Percentiles rank a stretch among this genome's conserved stretches.
Evolutionary conservation across 2,113 vertebrate species (phyloP).

Genomic region (Ramphastos sulfuratus): DNA sequence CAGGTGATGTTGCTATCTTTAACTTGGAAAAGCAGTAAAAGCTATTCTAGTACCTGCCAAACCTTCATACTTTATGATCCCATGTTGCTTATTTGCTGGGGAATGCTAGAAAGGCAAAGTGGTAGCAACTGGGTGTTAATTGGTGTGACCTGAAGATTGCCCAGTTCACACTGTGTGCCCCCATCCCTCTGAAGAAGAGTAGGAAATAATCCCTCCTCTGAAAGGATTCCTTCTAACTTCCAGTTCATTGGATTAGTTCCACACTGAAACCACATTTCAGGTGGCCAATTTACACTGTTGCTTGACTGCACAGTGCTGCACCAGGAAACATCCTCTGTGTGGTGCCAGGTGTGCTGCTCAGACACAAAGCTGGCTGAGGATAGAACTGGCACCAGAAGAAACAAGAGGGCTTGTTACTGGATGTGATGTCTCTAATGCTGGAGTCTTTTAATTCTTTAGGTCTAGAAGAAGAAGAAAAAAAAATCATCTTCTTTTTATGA

Average conservation of each 20-base stretch:
- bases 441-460: not conserved
- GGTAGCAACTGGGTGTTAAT: not conserved
- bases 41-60: not conserved
- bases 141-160: not conserved
- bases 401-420: not conserved
- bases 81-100: not conserved
- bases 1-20: not conserved
- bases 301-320: not conserved
- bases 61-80: not conserved
- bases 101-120: not conserved
- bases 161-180: not conserved
- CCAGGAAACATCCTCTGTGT: not conserved
- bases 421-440: not conserved
- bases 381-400: not conserved
- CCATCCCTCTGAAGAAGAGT: not conserved
- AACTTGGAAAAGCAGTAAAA: not conserved
- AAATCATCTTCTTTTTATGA: not conserved
- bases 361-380: not conserved
- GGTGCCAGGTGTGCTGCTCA: not conserved
- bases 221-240: not conserved
- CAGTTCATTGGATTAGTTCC: not conserved
- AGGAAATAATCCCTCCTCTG: not conserved
- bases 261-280: not conserved
- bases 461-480: not conserved
- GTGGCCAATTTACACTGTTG: not conserved